phyloP scores from a whole-genome alignment of 1,140 invertebrate species.

The Glomeris maerens region DNA sequence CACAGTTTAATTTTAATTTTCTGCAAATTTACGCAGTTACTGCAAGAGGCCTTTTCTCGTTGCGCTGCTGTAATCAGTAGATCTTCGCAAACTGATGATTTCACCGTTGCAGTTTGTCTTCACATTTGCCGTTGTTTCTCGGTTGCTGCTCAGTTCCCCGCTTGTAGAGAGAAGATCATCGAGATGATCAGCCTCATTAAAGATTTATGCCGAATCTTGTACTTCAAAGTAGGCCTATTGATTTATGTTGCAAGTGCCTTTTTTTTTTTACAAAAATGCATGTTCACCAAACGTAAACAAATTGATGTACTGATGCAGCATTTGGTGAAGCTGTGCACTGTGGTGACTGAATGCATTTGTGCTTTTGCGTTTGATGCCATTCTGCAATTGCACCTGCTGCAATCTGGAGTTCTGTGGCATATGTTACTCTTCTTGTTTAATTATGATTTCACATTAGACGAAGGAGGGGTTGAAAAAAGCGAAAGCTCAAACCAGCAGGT shows the following conservation, averaged over 20 bases:
- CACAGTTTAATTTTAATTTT: too few relatives aligned
- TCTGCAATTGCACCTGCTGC: slow-evolving; percentile 77
- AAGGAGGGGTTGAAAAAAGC: slow-evolving; percentile 77
- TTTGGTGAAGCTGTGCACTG: slow-evolving; percentile 58
- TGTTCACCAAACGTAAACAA: background rate
- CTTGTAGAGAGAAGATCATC: slow-evolving; percentile 73
- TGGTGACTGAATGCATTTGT: slow-evolving; percentile 69
- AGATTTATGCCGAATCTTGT: slow-evolving; percentile 76
- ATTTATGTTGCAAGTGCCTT: background rate
- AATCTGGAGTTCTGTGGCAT: slow-evolving; percentile 85
- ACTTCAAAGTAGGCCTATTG: slow-evolving; percentile 56
- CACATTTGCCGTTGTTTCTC: slow-evolving; percentile 84
- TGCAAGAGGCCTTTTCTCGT: slow-evolving; percentile 74
- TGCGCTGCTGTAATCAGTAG: slow-evolving; percentile 76
- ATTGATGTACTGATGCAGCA: slow-evolving; percentile 38
- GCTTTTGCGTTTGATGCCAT: slow-evolving; percentile 64
- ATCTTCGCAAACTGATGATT: slow-evolving; percentile 58
- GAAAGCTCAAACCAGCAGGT: slow-evolving; percentile 72
- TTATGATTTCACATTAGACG: slow-evolving; percentile 95
- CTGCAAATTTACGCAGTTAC: slow-evolving; percentile 42
- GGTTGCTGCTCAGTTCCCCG: slow-evolving; percentile 84
- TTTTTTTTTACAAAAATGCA: background rate
- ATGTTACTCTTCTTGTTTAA: slow-evolving; percentile 78
- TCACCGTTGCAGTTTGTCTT: slow-evolving; percentile 82
- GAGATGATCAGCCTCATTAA: slow-evolving; percentile 70